Evolutionary conservation across 2,797 vertebrate species (phyloP).

Genomic region (Hephaestus fuliginosus): DNA sequence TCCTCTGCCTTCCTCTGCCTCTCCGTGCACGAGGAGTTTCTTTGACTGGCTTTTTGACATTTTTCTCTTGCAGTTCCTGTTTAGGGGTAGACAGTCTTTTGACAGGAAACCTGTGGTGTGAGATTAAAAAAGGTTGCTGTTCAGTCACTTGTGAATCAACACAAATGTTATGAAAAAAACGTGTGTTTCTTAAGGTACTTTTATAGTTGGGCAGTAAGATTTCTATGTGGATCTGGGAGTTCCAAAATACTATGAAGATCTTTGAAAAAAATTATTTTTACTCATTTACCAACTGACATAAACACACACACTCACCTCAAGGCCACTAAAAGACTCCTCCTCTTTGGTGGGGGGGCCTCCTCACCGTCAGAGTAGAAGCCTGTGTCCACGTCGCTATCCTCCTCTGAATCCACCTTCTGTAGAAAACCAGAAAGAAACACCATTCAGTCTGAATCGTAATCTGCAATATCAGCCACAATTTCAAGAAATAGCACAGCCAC

Average conservation of each 20-base stretch:
- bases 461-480: neutral
- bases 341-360: conserved; percentile 75
- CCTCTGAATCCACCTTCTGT: conserved; percentile 79
- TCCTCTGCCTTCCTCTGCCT: conserved; percentile 33
- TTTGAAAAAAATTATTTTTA: too few species aligned
- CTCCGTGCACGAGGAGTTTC: conserved; percentile 29
- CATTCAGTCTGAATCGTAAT: neutral
- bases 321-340: conserved; percentile 90
- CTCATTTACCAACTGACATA: neutral
- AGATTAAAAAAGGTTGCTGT: neutral
- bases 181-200: neutral
- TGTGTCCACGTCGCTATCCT: conserved; percentile 77
- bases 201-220: neutral
- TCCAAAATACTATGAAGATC: too few species aligned
- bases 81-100: conserved; percentile 82
- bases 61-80: conserved; percentile 49
- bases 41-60: conserved; percentile 46
- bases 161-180: neutral
- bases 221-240: too few species aligned
- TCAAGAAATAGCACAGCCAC: neutral
- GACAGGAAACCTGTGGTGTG: conserved; percentile 87
- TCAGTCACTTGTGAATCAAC: neutral
- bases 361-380: conserved; percentile 86
- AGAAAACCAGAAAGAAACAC: neutral
- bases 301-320: conserved; percentile 74